Percentiles rank a stretch among this genome's conserved stretches.
Evolutionary conservation across 2,888 invertebrate species (phyloP).

Genomic region (Dermolepida albohirtum): DNA sequence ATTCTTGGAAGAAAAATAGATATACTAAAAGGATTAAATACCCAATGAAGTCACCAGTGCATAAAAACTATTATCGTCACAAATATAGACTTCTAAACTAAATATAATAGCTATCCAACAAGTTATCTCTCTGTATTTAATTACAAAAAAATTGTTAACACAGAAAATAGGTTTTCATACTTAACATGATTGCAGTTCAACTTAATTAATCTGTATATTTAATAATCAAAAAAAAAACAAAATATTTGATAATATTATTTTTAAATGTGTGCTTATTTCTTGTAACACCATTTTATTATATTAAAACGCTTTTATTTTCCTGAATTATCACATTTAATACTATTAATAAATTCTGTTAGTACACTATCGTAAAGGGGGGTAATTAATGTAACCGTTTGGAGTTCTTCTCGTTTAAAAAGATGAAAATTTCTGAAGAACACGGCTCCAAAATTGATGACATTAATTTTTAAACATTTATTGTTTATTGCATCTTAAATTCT

Average conservation of each 20-base stretch:
- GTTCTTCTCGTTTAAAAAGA: background rate
- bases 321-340: conserved; percentile 20
- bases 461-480: background rate
- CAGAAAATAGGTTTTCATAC: no score
- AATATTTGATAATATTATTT: no score
- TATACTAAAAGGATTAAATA: no score
- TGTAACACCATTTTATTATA: no score
- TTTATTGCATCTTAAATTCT: conserved; percentile 21
- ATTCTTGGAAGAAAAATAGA: no score
- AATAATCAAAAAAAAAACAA: background rate
- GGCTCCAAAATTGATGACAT: background rate
- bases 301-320: background rate
- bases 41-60: conserved; percentile 1
- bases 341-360: background rate
- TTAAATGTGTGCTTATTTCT: background rate
- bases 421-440: background rate
- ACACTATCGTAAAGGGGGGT: conserved; percentile 3
- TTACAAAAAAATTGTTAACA: no score
- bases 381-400: background rate
- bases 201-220: no score
- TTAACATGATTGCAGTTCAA: no score
- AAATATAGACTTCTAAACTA: no score
- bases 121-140: no score
- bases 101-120: no score
- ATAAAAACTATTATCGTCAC: conserved; percentile 16